Evolutionary conservation across 2,888 invertebrate species (phyloP).

Genomic region (Cerastis rubricosa): DNA sequence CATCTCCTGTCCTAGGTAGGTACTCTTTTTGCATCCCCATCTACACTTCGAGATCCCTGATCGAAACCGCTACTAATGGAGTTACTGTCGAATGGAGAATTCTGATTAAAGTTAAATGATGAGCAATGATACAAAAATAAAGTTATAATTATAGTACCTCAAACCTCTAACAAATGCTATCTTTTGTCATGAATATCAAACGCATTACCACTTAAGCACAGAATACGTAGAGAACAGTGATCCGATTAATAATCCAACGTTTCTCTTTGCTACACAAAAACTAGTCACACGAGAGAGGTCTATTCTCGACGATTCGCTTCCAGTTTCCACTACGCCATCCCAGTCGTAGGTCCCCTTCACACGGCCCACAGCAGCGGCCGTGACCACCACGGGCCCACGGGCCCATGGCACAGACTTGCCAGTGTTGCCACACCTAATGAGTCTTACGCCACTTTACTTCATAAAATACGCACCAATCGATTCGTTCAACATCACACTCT

Average conservation of each 20-base stretch:
- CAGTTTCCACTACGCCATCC: conserved; percentile 50
- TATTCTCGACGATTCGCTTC: conserved; percentile 53
- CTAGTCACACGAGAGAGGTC: conserved; percentile 35
- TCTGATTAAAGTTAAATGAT: neutral
- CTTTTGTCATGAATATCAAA: neutral
- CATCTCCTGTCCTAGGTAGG: too few relatives aligned
- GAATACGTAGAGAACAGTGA: conserved; percentile 11
- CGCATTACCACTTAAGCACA: neutral
- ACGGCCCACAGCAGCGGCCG: conserved; percentile 42
- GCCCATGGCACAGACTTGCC: conserved; percentile 27
- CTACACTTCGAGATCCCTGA: neutral
- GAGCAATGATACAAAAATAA: neutral
- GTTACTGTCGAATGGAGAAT: neutral
- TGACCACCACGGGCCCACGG: conserved; percentile 41
- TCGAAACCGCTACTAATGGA: neutral
- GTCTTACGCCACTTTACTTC: conserved; percentile 49
- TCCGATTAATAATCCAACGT: conserved; percentile 38
- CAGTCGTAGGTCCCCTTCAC: conserved; percentile 54
- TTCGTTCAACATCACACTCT: conserved; percentile 45
- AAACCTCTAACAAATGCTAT: neutral
- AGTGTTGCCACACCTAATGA: conserved; percentile 55
- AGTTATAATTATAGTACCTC: neutral
- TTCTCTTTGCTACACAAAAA: conserved; percentile 58
- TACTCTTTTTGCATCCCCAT: neutral
- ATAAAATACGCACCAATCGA: conserved; percentile 47